Percentiles rank a stretch among this genome's conserved stretches.
These are phyloP conservation scores for Microtus richardsoni DNA, from an alignment of 2,113 vertebrate genomes.

Conservation along the genomic window DNA sequence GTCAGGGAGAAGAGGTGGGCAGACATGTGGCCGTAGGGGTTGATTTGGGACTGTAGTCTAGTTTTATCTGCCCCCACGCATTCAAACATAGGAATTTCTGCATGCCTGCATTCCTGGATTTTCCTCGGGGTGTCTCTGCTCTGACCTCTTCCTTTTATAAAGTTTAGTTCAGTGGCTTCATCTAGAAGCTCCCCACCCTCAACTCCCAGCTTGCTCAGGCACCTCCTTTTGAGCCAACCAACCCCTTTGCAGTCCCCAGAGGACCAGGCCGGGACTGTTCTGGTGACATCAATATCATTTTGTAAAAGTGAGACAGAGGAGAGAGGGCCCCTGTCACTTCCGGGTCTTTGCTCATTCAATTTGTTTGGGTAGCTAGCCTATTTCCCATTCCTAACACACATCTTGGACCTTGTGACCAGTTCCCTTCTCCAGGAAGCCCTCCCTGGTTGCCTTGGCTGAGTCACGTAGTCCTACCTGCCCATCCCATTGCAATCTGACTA, in stretches of 20 bases:
- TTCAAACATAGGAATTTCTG: not conserved
- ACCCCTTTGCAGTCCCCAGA: not conserved
- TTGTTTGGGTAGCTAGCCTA: not conserved
- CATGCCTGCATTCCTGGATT: not conserved
- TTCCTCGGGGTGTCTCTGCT: not conserved
- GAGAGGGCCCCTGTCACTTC: not conserved
- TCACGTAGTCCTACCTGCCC: not conserved
- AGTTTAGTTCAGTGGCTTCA: not conserved
- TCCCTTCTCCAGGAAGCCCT: conserved; percentile 19
- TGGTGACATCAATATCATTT: not conserved
- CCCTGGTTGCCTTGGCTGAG: not conserved
- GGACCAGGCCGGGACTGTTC: not conserved
- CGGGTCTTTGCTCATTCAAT: not conserved
- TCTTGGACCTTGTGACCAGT: not conserved
- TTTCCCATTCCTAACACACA: not conserved
- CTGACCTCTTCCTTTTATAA: not conserved
- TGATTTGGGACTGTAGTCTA: not conserved
- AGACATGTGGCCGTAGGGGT: not conserved
- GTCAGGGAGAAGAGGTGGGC: not conserved
- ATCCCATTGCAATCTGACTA: too few species aligned
- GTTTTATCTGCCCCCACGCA: not conserved
- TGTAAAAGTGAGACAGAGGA: not conserved
- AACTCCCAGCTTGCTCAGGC: too few species aligned
- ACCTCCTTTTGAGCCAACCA: not conserved
- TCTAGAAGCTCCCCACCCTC: too few species aligned